These are phyloP conservation scores for Nasonia vitripennis DNA, from an alignment of 1,140 invertebrate genomes.

Conservation along the genomic window DNA sequence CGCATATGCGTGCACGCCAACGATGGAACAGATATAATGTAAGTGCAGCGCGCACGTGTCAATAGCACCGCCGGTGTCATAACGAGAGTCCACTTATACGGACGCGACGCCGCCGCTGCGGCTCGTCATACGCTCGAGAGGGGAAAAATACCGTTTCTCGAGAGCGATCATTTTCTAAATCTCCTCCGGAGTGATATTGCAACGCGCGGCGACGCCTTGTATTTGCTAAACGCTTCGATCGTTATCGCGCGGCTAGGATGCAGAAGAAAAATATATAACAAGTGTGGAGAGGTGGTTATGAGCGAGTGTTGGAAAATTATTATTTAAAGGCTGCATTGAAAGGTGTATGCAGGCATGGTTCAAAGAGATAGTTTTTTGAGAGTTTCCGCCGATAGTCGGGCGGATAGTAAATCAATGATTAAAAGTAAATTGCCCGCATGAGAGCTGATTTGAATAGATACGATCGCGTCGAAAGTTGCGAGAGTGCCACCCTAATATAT, in stretches of 20 bases:
- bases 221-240: not conserved
- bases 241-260: not conserved
- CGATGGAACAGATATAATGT: constrained; percentile 14
- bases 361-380: not conserved
- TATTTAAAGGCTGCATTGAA: too few species aligned
- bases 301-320: too few species aligned
- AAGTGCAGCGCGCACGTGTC: constrained; percentile 5
- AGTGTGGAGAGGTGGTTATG: not conserved
- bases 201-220: not conserved
- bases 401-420: not conserved
- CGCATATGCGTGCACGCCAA: not conserved
- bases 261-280: not conserved
- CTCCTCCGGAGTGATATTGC: not conserved
- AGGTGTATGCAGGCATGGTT: not conserved
- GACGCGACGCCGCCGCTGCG: not conserved
- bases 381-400: not conserved
- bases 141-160: constrained; percentile 1
- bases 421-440: not conserved
- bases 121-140: not conserved
- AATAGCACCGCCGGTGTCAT: constrained; percentile 29
- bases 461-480: not conserved
- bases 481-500: not conserved
- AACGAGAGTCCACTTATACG: constrained; percentile 44
- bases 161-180: constrained; percentile 12
- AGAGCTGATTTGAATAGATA: not conserved